Evolutionary conservation across 2,797 vertebrate species (phyloP), one percentile per base, ranked within the genome.

Genomic region (Hoplostethus atlanticus): DNA sequence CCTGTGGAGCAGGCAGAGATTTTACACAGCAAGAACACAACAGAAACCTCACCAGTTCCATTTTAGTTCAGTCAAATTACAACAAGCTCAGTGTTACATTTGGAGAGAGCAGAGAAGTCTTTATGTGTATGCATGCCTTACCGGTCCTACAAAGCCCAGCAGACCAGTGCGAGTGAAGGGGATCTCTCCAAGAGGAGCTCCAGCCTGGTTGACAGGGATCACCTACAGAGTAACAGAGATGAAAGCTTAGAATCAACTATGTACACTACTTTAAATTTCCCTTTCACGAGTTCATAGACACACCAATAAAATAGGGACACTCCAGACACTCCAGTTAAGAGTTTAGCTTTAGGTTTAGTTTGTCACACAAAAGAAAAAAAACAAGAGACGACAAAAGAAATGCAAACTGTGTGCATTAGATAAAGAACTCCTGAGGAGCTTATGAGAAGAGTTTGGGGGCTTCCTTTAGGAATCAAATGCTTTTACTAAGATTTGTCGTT

Each of bases 81-180:
- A 28, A 6, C 34, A 42, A 30, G 12, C 3, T 10, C 1, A 36
- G 1, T 38, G 21, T 36, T 15, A 30, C 11, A 21, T 5, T 3
- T 10, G 2, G 6, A 28, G 3, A 28, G 50, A 52, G 21, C 17
- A 52, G 21, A 2, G 11, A 21, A 2, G 34, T 55, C 8, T 65
- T 21, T 30, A 3, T 4, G 25, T 65, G 13, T 30, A 3, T 4
- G 25, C 6, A 2, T 11, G 4, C 89, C 96, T 85, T 94, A 99
- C 98, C 2, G 98, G 98, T 56, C 98, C 98, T 0, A 99, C 97
- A 76, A 99, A 99, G n/a, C 98, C 98, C 87, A 99, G 92, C 80
- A 99, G 90, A 59, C 98, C 98, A 0, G 98, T 98, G 0, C 98
- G 95, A 62, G 93, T 93, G 59, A 99, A 99, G 0, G 96, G 96